These are phyloP conservation scores for Philopotamus ludificatus DNA, from an alignment of 1,140 invertebrate genomes.

Conservation along the genomic window DNA sequence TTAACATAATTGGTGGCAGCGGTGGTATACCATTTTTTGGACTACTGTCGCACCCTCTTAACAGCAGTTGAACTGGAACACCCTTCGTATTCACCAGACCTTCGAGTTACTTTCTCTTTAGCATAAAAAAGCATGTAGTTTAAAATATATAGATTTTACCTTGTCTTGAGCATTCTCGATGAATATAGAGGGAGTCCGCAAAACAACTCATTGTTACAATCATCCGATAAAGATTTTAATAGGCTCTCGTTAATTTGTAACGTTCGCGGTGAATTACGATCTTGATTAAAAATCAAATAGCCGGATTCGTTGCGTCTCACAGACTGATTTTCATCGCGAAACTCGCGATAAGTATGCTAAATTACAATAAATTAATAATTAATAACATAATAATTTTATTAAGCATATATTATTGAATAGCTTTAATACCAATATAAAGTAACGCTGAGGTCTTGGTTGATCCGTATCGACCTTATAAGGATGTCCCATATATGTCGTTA, in stretches of 20 bases:
- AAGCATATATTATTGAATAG: background rate
- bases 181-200: slow-evolving; percentile 16
- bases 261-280: slow-evolving; percentile 12
- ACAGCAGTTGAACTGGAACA: too few species aligned
- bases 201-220: slow-evolving; percentile 13
- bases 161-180: slow-evolving; percentile 6
- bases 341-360: slow-evolving; percentile 18
- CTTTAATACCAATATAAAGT: background rate
- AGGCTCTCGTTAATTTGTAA: background rate
- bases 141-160: background rate
- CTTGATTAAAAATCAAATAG: slow-evolving; percentile 24
- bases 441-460: slow-evolving; percentile 30
- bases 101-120: too few species aligned
- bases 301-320: slow-evolving; percentile 11
- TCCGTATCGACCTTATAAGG: slow-evolving; percentile 31
- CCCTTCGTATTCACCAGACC: too few species aligned
- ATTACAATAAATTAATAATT: slow-evolving; percentile 2
- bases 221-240: background rate
- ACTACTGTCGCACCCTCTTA: too few species aligned
- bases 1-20: too few species aligned
- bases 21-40: too few species aligned
- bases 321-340: background rate
- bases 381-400: background rate
- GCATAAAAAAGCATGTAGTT: background rate
- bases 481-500: slow-evolving; percentile 21